Base-by-base conservation (phyloP, 2,113 vertebrate species). In the Pongo abelii region DNA sequence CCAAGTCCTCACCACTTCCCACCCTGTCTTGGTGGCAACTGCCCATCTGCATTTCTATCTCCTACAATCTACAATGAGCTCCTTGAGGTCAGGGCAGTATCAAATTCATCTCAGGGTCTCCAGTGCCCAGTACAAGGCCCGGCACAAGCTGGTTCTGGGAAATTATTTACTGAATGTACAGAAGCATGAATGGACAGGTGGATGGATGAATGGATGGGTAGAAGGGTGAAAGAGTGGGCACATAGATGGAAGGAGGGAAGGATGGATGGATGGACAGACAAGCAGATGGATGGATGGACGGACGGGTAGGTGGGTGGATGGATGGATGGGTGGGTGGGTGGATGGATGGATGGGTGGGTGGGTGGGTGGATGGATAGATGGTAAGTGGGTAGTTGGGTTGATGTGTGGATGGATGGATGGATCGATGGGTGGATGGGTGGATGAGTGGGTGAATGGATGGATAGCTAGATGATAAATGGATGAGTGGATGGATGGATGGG, bases 381-480 rank as follows among this genome's bases (percentile, higher is more conserved):
- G 1, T 3, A 48, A 38, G 57, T 40, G 1, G n/a, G 43, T 43
- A 43, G 43, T 43, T 13, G 16, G 5, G 22, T 25, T 12, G n/a
- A 22, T 22, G 22, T 35, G 64, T 16, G 3, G 32, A 32, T 23
- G 22, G 55, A 10, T 40, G 30, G 1, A 16, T 3, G 55, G 40
- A 5, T 35, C 13, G 11, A 1, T 20, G 32, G n/a, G 10, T 18
- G 1, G 10, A 16, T 27, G 30, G 8, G 2, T 74, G 12, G 70
- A 2, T 40, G 38, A 18, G 8, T 25, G 23, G 57, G 3, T 59
- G 57, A 20, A 17, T 8, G 4, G 40, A 6, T 75, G 7, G 50
- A 6, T 81, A n/a, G 17, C 0, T 14, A 11, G 22, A 4, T 13
- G 2, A 2, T 3, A 2, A 1, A 2, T 25, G 18, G n/a, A 1